Percentiles rank a stretch among this genome's conserved stretches.
These are phyloP conservation scores for Papilio xuthus DNA, from an alignment of 1,140 invertebrate species.

Conservation along the genomic window DNA sequence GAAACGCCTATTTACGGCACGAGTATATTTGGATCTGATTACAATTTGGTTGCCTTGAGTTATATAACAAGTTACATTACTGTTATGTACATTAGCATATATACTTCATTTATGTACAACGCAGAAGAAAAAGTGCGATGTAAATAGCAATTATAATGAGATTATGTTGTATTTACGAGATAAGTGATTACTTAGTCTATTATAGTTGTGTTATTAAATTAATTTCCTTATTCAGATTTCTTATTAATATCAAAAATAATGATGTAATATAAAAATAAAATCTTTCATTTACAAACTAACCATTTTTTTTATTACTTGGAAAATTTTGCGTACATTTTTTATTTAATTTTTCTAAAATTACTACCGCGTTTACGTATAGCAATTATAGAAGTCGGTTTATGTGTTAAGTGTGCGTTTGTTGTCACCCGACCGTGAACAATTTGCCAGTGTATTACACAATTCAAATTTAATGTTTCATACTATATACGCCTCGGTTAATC, in stretches of 20 bases:
- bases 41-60: conserved; percentile 7
- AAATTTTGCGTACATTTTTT: neutral
- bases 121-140: neutral
- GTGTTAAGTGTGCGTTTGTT: neutral
- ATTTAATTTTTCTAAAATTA: neutral
- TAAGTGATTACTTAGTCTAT: neutral
- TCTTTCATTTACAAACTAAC: too few species aligned
- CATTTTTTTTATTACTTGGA: too few species aligned
- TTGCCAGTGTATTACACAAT: neutral
- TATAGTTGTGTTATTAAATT: neutral
- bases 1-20: neutral
- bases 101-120: neutral
- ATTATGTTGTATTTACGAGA: too few species aligned
- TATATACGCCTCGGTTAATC: neutral
- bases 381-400: conserved; percentile 18
- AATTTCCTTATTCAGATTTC: neutral
- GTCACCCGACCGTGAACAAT: conserved; percentile 10
- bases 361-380: conserved; percentile 11
- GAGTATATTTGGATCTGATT: neutral
- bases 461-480: neutral
- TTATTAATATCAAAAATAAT: neutral
- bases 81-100: neutral
- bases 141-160: neutral
- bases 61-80: neutral
- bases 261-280: neutral